Conservation (phyloP, 2,113 vertebrate genomes). For the Diadophis punctatus region DNA sequence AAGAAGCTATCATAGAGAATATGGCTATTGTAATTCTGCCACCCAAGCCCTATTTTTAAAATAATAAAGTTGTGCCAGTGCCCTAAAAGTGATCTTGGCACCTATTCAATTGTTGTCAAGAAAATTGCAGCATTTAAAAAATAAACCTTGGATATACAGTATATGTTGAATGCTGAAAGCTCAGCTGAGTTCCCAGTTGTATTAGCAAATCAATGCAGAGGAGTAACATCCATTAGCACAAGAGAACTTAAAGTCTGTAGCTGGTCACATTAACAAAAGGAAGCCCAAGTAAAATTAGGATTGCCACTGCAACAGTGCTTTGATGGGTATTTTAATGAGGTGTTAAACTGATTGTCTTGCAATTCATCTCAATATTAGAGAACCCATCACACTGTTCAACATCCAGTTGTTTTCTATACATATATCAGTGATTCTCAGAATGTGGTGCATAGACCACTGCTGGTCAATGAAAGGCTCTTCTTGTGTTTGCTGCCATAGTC, state of each 20-base stretch:
- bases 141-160: not conserved
- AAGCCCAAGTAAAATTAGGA: not conserved
- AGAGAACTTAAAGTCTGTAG: not conserved
- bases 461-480: not conserved
- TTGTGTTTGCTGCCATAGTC: not conserved
- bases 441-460: not conserved
- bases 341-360: not conserved
- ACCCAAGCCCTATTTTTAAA: not conserved
- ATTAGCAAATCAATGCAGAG: not conserved
- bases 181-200: not conserved
- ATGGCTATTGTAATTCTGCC: not conserved
- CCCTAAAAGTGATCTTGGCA: not conserved
- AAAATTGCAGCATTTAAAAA: not conserved
- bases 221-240: not conserved
- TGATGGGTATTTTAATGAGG: not conserved
- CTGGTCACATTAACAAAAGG: not conserved
- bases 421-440: not conserved
- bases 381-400: not conserved
- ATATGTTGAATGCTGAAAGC: not conserved
- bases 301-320: not conserved
- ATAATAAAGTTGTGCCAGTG: not conserved
- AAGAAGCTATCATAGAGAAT: not conserved
- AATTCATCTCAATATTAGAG: not conserved
- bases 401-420: not conserved
- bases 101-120: not conserved